Evolutionary conservation across 1,140 invertebrate genomes (phyloP).

Genomic region (Drosophila sechellia): DNA sequence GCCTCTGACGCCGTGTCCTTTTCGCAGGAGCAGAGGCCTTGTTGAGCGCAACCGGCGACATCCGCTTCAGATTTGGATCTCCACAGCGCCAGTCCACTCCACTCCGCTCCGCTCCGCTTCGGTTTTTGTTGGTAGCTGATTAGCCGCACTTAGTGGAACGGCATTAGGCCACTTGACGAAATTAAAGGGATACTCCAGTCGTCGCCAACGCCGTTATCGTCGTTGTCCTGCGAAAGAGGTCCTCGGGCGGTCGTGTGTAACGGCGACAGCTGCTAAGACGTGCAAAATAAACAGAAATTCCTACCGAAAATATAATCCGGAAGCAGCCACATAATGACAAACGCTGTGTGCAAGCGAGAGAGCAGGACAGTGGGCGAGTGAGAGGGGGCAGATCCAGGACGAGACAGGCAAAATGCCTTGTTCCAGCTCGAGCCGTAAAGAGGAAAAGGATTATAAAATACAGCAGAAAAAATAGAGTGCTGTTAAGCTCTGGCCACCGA

Average conservation of each 20-base stretch:
- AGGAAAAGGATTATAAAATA: slow-evolving; percentile 55
- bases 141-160: slow-evolving; percentile 79
- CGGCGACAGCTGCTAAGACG: slow-evolving; percentile 77
- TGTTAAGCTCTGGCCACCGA: background rate
- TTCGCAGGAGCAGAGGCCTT: slow-evolving; percentile 10
- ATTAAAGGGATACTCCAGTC: slow-evolving; percentile 58
- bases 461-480: slow-evolving; percentile 23
- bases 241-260: slow-evolving; percentile 55
- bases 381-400: slow-evolving; percentile 9
- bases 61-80: slow-evolving; percentile 79
- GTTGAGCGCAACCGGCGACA: slow-evolving; percentile 68
- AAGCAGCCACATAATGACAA: slow-evolving; percentile 80
- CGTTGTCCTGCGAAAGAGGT: slow-evolving; percentile 5
- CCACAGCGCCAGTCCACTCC: background rate
- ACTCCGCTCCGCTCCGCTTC: background rate
- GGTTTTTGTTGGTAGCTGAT: slow-evolving; percentile 65
- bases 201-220: background rate
- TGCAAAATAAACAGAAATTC: slow-evolving; percentile 71
- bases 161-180: slow-evolving; percentile 80
- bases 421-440: slow-evolving; percentile 22
- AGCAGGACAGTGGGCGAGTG: background rate
- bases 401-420: slow-evolving; percentile 53
- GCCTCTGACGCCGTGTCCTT: slow-evolving; percentile 30
- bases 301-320: slow-evolving; percentile 78
- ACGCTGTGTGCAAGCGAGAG: slow-evolving; percentile 33